Percentiles rank a stretch among this genome's conserved stretches.
Evolutionary conservation across 1,140 invertebrate species (phyloP).

Genomic region (Cherax destructor): DNA sequence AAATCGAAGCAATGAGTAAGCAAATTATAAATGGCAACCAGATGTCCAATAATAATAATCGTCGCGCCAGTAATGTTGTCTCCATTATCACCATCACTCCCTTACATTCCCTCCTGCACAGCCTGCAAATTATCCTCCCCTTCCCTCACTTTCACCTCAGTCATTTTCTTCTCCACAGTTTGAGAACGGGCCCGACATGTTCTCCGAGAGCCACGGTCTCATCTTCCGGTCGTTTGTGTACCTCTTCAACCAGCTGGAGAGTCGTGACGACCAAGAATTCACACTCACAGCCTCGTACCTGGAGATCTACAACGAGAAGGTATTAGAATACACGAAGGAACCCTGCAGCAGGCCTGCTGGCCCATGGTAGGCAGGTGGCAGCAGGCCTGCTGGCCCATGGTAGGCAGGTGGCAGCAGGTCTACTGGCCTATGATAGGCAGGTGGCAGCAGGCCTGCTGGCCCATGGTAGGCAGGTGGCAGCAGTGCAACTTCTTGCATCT

Average conservation of each 20-base stretch:
- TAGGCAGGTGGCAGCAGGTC: too few relatives aligned
- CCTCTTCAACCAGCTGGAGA: constrained; percentile 86
- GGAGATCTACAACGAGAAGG: constrained; percentile 97
- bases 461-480: too few relatives aligned
- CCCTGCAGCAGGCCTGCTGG: too few relatives aligned
- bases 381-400: too few relatives aligned
- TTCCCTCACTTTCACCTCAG: neutral
- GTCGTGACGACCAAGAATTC: constrained; percentile 84
- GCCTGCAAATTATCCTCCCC: neutral
- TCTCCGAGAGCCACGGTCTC: constrained; percentile 86
- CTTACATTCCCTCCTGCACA: neutral
- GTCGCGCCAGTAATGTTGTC: too few relatives aligned
- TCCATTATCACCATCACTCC: neutral
- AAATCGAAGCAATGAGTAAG: too few relatives aligned
- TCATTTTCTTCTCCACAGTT: constrained; percentile 80
- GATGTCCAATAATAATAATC: too few relatives aligned
- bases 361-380: too few relatives aligned
- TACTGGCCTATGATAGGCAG: too few relatives aligned
- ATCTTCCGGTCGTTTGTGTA: constrained; percentile 93
- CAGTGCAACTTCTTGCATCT: too few relatives aligned
- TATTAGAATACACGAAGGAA: constrained; percentile 74
- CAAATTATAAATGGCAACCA: too few relatives aligned
- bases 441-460: too few relatives aligned
- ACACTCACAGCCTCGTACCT: constrained; percentile 94
- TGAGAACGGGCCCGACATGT: constrained; percentile 80